Percentiles rank a stretch among this genome's conserved stretches.
Evolutionary conservation across 1,140 invertebrate genomes (phyloP).

Genomic region (Dysdera silvatica): DNA sequence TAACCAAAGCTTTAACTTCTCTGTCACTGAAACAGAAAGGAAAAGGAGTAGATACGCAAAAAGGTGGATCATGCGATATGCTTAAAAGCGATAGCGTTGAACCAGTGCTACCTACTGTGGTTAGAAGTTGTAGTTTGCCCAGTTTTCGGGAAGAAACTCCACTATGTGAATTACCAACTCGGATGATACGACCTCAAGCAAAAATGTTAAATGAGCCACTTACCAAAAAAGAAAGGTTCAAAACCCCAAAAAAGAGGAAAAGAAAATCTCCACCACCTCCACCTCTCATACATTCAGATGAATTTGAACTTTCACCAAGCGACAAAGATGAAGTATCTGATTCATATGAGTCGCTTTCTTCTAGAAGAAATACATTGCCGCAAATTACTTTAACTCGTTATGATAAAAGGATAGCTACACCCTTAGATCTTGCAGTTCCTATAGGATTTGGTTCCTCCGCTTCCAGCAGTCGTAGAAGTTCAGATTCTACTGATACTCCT

Average conservation of each 20-base stretch:
- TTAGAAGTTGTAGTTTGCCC: slow-evolving; percentile 12
- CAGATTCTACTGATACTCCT: not conserved
- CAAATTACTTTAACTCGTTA: slow-evolving; percentile 19
- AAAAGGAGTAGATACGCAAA: not conserved
- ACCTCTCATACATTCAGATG: not conserved
- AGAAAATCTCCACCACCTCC: slow-evolving; percentile 1
- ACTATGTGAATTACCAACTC: not conserved
- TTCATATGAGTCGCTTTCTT: not conserved
- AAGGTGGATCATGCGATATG: too few relatives aligned
- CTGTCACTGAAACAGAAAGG: slow-evolving; percentile 13
- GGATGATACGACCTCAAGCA: slow-evolving; percentile 6
- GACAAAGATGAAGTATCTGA: not conserved
- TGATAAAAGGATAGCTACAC: slow-evolving; percentile 5
- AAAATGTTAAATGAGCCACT: slow-evolving; percentile 7
- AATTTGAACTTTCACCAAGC: not conserved
- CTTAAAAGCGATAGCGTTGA: too few relatives aligned
- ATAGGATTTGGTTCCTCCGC: not conserved
- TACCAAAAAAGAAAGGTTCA: not conserved
- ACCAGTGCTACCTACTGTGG: too few relatives aligned
- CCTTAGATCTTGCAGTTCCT: slow-evolving; percentile 19
- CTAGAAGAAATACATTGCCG: slow-evolving; percentile 20
- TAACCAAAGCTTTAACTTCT: not conserved
- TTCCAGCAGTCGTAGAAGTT: slow-evolving; percentile 9
- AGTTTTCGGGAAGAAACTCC: slow-evolving; percentile 1
- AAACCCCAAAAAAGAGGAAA: not conserved